phyloP scores from a whole-genome alignment of 2,797 vertebrate genomes.

The Florisuga fusca region DNA sequence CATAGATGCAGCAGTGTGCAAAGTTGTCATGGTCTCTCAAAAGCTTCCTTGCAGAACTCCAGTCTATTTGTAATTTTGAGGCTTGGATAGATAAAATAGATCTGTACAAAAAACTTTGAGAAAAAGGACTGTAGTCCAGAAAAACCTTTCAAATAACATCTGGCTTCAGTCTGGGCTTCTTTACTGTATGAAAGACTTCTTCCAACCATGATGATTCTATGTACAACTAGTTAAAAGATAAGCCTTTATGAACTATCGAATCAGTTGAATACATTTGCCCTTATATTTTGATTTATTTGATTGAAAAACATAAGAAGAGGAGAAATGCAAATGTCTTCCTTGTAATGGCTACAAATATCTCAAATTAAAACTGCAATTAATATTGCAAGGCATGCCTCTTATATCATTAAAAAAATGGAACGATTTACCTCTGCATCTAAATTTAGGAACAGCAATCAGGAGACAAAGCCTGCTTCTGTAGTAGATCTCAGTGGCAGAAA shows the following conservation, averaged over 20 bases:
- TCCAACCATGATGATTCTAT: neutral
- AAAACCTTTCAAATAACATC: neutral
- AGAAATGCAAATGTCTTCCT: neutral
- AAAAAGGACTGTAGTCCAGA: neutral
- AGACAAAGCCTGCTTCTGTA: constrained; percentile 7
- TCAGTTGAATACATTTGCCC: neutral
- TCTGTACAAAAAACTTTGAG: neutral
- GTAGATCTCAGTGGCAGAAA: constrained; percentile 1
- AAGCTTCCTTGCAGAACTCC: constrained; percentile 35
- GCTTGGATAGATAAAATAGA: constrained; percentile 10
- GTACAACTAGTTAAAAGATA: neutral
- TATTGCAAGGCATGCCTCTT: neutral
- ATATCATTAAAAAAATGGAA: neutral
- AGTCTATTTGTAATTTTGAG: neutral
- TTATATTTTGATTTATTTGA: neutral
- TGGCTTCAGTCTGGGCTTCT: neutral
- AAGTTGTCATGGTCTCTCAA: neutral
- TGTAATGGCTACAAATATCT: neutral
- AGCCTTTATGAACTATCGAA: neutral
- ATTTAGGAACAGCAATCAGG: constrained; percentile 21
- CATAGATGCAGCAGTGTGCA: neutral
- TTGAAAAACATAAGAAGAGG: neutral
- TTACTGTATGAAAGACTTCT: neutral
- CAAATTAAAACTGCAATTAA: neutral
- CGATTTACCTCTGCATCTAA: neutral